Evolutionary conservation across 2,888 invertebrate genomes (phyloP), one percentile per base, ranked within the genome.

Genomic region (Oscheius sp.): DNA sequence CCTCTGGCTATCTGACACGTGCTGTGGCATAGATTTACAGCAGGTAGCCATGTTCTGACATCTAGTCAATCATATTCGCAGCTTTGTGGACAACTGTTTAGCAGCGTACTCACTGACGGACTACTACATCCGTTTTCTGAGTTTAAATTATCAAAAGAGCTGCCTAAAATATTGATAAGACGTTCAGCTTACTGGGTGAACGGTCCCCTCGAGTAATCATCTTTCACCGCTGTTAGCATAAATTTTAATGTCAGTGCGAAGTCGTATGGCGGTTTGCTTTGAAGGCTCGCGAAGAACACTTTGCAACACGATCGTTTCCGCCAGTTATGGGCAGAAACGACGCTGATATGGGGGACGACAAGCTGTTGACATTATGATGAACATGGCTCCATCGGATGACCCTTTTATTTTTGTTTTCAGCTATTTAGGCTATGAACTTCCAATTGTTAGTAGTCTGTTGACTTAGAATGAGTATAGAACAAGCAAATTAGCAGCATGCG

Each of bases 21-120:
- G 36, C 36, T 36, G 22, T 6, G 47, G 54, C 33, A 54, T 62
- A 49, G 45, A 47, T 62, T 62, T 47, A 62, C 62, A 62, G 47
- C 62, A 17, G 49, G 28, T 22, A 45, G 45, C 32, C 62, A 62
- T 62, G 62, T 62, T 59, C 62, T 62, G 62, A 62, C 62, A 62
- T 36, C 47, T 47, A 62, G 62, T 62, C 62, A 62, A 62, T 62
- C 62, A 62, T 62, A 62, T 47, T 62, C 62, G 30, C 62, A 38
- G 59, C 62, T 62, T 22, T 9, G 12, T 17, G 56, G 45, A 41
- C 59, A 59, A 38, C 59, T 59, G 59, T 28, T 38, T 33, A 17
- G n/a, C 38, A n/a, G 20, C 38, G 24, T 36, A n/a, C n/a, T n/a
- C n/a, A n/a, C n/a, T n/a, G n/a, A n/a, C n/a, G n/a, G n/a, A n/a